phyloP scores from a whole-genome alignment of 2,113 vertebrate species.

The Condylura cristata region DNA sequence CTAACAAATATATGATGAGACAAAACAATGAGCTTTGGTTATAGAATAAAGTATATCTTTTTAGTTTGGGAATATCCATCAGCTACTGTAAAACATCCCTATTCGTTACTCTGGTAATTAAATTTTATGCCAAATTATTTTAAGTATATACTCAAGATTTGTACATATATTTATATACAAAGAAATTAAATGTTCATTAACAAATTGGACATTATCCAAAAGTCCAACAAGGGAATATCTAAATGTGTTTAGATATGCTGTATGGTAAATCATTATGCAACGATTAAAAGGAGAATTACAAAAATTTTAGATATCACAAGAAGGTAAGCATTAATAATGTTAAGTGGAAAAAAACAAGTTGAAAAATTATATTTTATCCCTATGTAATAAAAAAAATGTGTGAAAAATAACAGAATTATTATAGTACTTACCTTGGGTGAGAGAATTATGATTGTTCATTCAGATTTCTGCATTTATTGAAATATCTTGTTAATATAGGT shows the following conservation, averaged over 20 bases:
- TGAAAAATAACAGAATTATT: background rate
- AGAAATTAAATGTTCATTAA: background rate
- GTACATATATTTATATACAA: background rate
- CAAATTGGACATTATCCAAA: background rate
- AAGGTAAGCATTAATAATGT: background rate
- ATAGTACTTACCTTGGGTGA: background rate
- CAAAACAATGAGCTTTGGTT: background rate
- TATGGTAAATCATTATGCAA: background rate
- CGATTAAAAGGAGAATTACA: background rate
- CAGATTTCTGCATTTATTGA: background rate
- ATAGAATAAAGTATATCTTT: background rate
- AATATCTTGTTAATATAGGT: too few species aligned
- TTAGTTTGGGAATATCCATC: background rate
- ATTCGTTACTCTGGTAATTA: background rate
- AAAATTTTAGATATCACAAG: background rate
- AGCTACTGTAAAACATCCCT: background rate
- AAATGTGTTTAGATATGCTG: background rate
- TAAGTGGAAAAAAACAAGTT: background rate
- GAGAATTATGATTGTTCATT: constrained; percentile 2
- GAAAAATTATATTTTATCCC: background rate
- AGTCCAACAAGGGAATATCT: background rate
- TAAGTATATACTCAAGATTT: background rate
- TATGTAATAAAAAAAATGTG: background rate
- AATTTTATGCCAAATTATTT: constrained; percentile 10
- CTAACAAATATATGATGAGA: background rate